Evolutionary conservation across 2,888 invertebrate genomes (phyloP).

Genomic region (Drosophila prolongata): DNA sequence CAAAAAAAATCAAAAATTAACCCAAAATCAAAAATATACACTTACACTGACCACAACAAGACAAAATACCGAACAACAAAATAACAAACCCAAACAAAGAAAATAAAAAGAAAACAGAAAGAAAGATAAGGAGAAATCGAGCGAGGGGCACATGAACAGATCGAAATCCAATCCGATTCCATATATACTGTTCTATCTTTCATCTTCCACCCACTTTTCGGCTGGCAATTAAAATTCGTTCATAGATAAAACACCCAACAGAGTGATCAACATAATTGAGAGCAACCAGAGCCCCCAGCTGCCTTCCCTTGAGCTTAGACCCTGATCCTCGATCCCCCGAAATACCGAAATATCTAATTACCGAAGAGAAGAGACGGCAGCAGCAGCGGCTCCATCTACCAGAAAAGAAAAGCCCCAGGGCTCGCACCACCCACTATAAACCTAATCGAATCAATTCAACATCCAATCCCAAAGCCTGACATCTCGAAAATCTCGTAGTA

Average conservation of each 20-base stretch:
- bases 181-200: neutral
- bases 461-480: neutral
- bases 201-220: neutral
- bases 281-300: too few species aligned
- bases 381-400: neutral
- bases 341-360: too few species aligned
- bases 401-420: neutral
- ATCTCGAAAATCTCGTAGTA: conserved; percentile 3
- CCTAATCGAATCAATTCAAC: too few species aligned
- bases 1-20: conserved; percentile 45
- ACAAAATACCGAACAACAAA: conserved; percentile 12
- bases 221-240: neutral
- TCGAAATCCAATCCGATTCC: neutral
- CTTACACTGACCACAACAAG: conserved; percentile 44
- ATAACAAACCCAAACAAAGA: conserved; percentile 1
- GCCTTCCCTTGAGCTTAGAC: neutral
- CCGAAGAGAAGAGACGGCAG: neutral
- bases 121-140: neutral
- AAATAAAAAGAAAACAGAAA: neutral
- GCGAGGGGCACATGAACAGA: neutral
- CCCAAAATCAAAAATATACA: conserved; percentile 54
- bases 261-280: too few species aligned
- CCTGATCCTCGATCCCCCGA: neutral
- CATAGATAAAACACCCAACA: neutral
- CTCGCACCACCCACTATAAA: neutral